Conservation (phyloP, 2,888 invertebrate genomes). For the Drosophila suboccidentalis region DNA sequence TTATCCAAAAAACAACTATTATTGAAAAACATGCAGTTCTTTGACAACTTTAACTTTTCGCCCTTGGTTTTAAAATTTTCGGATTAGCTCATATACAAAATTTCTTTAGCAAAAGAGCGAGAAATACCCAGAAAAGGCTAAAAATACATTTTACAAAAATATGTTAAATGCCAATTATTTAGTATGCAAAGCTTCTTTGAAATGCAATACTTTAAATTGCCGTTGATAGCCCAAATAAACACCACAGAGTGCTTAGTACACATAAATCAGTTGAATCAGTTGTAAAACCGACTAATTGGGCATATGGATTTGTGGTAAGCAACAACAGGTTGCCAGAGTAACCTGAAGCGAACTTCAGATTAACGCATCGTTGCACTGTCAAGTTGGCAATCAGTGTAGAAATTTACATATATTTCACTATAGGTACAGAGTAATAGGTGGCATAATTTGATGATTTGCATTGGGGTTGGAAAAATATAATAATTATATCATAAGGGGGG, state of each 20-base stretch:
- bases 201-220: conserved; percentile 7
- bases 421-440: conserved; percentile 12
- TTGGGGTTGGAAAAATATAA: conserved; percentile 52
- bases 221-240: conserved; percentile 16
- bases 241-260: conserved; percentile 12
- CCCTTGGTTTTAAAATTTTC: too few species aligned
- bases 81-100: too few species aligned
- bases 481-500: conserved; percentile 44
- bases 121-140: too few species aligned
- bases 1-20: too few species aligned
- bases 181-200: background rate
- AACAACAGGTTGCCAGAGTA: conserved; percentile 61
- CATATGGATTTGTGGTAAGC: conserved; percentile 54
- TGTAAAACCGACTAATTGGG: conserved; percentile 55
- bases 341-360: conserved; percentile 44
- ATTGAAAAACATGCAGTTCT: too few species aligned
- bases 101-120: too few species aligned
- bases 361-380: conserved; percentile 61
- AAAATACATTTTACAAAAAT: background rate
- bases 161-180: background rate
- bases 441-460: conserved; percentile 34
- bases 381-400: conserved; percentile 52
- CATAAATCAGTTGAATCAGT: conserved; percentile 23
- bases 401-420: conserved; percentile 6
- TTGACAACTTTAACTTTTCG: too few species aligned